These are phyloP conservation scores for Sminthopsis crassicaudata DNA, from an alignment of 2,113 vertebrate species.

Conservation along the genomic window DNA sequence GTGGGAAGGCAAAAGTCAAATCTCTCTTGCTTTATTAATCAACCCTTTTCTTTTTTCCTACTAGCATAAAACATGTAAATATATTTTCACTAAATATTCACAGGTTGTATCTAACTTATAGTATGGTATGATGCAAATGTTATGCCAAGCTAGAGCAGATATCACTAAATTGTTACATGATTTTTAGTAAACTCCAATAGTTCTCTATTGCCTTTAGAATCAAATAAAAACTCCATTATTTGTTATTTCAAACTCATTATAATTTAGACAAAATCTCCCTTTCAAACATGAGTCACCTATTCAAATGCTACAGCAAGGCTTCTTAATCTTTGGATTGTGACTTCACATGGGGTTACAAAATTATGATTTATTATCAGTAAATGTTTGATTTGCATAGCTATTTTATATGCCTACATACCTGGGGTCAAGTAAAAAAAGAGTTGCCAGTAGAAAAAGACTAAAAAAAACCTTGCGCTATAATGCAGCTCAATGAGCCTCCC, in stretches of 20 bases:
- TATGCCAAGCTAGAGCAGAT: no score
- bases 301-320: no score
- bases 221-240: no score
- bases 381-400: no score
- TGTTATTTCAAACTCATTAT: not conserved
- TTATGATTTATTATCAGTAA: no score
- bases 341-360: no score
- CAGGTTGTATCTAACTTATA: not conserved
- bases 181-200: not conserved
- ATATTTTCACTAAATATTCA: not conserved
- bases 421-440: no score
- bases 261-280: not conserved
- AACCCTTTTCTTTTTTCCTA: not conserved
- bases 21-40: not conserved
- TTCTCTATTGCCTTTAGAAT: not conserved
- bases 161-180: not conserved
- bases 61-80: not conserved
- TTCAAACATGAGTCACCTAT: not conserved
- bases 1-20: not conserved
- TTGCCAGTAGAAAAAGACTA: no score
- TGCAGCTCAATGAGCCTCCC: no score
- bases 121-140: not conserved
- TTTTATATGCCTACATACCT: no score
- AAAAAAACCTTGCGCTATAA: no score
- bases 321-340: no score